phyloP scores from a whole-genome alignment of 2,113 vertebrate genomes.

The Protobothrops mucrosquamatus region DNA sequence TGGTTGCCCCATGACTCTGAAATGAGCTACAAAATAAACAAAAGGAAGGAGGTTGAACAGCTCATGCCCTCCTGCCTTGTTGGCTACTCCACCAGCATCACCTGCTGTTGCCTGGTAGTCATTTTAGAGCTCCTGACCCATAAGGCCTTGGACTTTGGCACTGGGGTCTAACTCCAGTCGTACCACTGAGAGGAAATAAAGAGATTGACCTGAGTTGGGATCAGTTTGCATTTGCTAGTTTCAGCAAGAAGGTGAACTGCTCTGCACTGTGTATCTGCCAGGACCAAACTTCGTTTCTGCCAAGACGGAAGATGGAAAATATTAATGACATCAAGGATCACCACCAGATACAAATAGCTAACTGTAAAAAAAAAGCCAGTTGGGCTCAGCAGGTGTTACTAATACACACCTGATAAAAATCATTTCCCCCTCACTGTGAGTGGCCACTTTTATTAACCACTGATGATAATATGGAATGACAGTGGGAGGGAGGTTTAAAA shows the following conservation, averaged over 20 bases:
- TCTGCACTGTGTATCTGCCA: background rate
- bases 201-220: constrained; percentile 2
- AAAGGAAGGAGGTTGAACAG: background rate
- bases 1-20: background rate
- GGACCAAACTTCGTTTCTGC: constrained; percentile 32
- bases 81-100: background rate
- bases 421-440: constrained; percentile 55
- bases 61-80: background rate
- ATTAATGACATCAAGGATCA: constrained; percentile 37
- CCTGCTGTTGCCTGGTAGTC: background rate
- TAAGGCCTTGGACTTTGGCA: background rate
- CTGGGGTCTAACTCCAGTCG: background rate
- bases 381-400: constrained; percentile 65
- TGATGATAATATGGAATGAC: constrained; percentile 63
- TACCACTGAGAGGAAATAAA: background rate
- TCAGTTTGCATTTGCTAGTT: background rate
- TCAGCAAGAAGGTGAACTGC: background rate
- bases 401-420: constrained; percentile 64
- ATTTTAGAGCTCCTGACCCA: background rate
- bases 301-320: constrained; percentile 41
- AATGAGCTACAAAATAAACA: background rate
- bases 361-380: constrained; percentile 59
- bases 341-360: constrained; percentile 62
- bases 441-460: constrained; percentile 66
- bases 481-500: constrained; percentile 60